Percentiles rank a stretch among this genome's conserved stretches.
These are phyloP conservation scores for Epizoanthus scotinus DNA, from an alignment of 92 coral and sea anemone genomes.

Conservation along the genomic window DNA sequence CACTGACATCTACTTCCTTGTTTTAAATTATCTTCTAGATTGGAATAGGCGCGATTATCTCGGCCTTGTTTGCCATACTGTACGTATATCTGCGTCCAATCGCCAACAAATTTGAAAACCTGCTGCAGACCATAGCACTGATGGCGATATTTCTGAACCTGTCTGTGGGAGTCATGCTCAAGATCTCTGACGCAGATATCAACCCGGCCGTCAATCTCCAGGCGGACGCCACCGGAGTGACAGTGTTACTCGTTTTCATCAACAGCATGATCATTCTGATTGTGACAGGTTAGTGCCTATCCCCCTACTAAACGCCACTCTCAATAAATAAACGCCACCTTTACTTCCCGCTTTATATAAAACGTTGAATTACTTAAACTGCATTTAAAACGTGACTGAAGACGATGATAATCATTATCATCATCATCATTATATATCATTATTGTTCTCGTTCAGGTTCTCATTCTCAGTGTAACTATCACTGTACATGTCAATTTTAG, in stretches of 20 bases:
- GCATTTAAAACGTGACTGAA: no score
- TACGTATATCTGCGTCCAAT: constrained; percentile 48
- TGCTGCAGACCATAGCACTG: constrained; percentile 57
- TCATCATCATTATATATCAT: not conserved
- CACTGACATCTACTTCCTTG: no score
- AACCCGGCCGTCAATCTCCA: constrained; percentile 49
- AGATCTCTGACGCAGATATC: constrained; percentile 48
- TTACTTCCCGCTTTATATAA: no score
- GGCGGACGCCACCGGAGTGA: constrained; percentile 49
- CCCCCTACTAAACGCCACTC: no score
- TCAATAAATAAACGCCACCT: no score
- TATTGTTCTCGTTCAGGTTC: no score
- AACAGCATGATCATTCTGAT: constrained; percentile 52
- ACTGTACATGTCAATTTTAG: no score
- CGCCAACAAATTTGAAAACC: constrained; percentile 57
- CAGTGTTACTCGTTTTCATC: constrained; percentile 45
- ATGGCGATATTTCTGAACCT: constrained; percentile 63
- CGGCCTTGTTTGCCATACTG: constrained; percentile 51
- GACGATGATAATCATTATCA: no score
- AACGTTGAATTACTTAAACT: no score
- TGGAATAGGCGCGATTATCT: constrained; percentile 57
- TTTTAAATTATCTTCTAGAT: constrained; percentile 8
- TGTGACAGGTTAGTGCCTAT: constrained; percentile 49
- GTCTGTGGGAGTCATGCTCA: constrained; percentile 60
- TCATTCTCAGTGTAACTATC: no score